Percentiles rank a stretch among this genome's conserved stretches.
phyloP scores from a whole-genome alignment of 2,113 vertebrate species.

The Scartelaos histophorus region DNA sequence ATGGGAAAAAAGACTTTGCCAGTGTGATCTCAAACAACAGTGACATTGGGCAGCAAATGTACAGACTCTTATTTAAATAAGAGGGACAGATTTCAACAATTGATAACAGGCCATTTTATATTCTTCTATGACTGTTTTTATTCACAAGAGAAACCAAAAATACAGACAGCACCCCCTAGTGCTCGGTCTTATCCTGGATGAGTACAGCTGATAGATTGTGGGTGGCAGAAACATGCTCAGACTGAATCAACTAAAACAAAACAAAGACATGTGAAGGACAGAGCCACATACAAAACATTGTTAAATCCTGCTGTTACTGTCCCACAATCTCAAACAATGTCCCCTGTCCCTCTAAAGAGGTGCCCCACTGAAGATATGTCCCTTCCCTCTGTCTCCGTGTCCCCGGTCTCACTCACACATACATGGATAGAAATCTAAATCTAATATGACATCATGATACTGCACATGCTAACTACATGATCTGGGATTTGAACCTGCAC shows the following conservation, averaged over 20 bases:
- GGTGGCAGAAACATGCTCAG: slow-evolving; percentile 41
- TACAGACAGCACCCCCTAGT: slow-evolving; percentile 25
- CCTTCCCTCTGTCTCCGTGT: not conserved
- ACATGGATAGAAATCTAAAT: not conserved
- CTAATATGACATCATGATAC: not conserved
- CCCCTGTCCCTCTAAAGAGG: no score
- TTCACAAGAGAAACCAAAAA: slow-evolving; percentile 43
- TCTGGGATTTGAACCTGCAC: not conserved
- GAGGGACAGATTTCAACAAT: no score
- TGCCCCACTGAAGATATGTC: not conserved
- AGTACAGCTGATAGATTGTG: slow-evolving; percentile 51
- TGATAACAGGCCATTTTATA: no score
- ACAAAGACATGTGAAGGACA: slow-evolving; percentile 30
- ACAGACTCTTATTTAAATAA: no score
- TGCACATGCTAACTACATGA: not conserved
- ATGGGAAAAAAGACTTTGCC: no score
- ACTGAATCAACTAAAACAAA: slow-evolving; percentile 23
- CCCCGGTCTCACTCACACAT: slow-evolving; percentile 9
- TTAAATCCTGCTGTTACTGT: no score
- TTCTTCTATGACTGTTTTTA: slow-evolving; percentile 16
- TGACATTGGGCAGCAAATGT: no score
- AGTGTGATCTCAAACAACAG: no score
- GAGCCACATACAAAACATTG: slow-evolving; percentile 30
- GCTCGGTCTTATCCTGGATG: slow-evolving; percentile 60
- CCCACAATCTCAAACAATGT: no score